Evolutionary conservation across 2,113 vertebrate species (phyloP).

Genomic region (Thalassoma bifasciatum): DNA sequence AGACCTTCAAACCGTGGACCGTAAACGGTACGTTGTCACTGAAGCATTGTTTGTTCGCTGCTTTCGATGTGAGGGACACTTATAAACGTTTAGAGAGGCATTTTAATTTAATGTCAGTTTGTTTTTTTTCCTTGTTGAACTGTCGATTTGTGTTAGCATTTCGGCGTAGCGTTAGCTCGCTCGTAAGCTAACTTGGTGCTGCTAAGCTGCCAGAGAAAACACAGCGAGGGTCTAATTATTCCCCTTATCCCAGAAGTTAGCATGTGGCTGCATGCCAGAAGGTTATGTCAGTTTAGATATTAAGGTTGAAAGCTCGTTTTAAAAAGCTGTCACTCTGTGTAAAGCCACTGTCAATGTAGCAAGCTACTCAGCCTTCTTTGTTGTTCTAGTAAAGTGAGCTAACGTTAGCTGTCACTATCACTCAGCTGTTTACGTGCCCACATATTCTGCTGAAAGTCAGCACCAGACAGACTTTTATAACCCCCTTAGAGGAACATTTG

Average conservation of each 20-base stretch:
- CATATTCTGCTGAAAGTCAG: neutral
- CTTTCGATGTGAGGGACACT: rapidly evolving
- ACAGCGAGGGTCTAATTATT: neutral
- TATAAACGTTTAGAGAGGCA: neutral
- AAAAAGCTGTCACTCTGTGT: neutral
- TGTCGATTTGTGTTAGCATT: constrained; percentile 11
- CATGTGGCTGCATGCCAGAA: neutral
- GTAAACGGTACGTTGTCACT: constrained; percentile 54
- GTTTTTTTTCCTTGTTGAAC: neutral
- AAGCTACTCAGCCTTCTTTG: constrained; percentile 2
- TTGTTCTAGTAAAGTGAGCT: constrained; percentile 12
- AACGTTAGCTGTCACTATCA: constrained; percentile 27
- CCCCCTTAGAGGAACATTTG: neutral
- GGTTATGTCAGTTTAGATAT: neutral
- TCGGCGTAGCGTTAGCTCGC: constrained; percentile 53
- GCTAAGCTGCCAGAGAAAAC: constrained; percentile 28
- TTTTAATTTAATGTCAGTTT: constrained; percentile 27
- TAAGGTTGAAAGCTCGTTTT: neutral
- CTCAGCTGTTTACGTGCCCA: constrained; percentile 9
- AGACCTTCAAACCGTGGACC: constrained; percentile 44
- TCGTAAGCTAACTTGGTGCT: constrained; percentile 18
- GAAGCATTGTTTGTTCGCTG: neutral
- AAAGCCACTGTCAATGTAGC: neutral
- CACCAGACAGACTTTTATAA: neutral
- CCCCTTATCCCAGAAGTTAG: neutral